Evolutionary conservation across 2,797 vertebrate species (phyloP), one percentile per base, ranked within the genome.

Genomic region (Clarias laeviceps): DNA sequence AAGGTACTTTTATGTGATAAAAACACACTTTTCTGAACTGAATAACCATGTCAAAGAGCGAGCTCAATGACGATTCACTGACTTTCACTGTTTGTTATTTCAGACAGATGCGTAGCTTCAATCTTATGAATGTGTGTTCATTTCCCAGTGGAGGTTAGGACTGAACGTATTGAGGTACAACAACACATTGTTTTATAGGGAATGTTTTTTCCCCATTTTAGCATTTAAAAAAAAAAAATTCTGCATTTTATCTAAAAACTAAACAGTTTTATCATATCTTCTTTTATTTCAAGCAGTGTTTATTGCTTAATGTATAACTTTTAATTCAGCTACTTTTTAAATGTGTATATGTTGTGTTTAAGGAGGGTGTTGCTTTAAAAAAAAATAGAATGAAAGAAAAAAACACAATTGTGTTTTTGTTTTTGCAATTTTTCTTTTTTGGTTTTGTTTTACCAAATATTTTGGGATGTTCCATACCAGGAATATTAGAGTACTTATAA

Each of bases 301-400:
- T 90, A 88, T 92, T 89, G 91, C 91, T 93, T 92, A 91, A 93
- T 91, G 89, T 85, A 88, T 91, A 76, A 82, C 87, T 92, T 93
- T 93, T 89, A 89, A 89, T 93, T 90, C 85, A 89, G 86, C 92
- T 88, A 90, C 91, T 92, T 90, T 74, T 89, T 91, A 93, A 89
- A 91, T 92, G 80, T 92, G 79, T 94, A 92, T 94, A 93, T 92
- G 90, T 93, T 90, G 89, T 93, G 87, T 93, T 91, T 85, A 89
- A 82, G 85, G 72, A 64, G 86, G 74, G 81, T 86, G 84, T 89
- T 89, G 88, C 84, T 66, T 86, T 93, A 90, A 89, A 89, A 92
- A 84, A 85, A 84, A 84, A 90, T 89, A 17, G 14, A 45, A 45
- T 4, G 4, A 32, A 22, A 32, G 9, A 14, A 4, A 40, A 69